Evolutionary conservation across 2,797 vertebrate genomes (phyloP), one percentile per base, ranked within the genome.

Genomic region (Centroberyx gerrardi): DNA sequence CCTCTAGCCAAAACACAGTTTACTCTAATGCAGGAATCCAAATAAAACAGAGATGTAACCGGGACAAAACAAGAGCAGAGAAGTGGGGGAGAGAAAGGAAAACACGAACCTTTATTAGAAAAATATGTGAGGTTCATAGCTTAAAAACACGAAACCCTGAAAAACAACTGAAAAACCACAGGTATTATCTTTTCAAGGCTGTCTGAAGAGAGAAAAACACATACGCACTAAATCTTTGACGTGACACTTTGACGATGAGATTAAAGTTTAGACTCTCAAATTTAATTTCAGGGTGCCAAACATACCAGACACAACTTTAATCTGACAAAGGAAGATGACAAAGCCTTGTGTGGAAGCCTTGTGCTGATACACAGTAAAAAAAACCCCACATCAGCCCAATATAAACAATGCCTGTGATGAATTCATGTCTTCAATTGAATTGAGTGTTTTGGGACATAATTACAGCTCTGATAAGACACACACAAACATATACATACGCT

Each of bases 151-250:
- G 2, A 40, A 40, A 40, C 2, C 38, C 38, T 40, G 38, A 40
- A 40, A 40, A 40, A 40, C 6, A 40, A 10, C 5, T 2, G 38
- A 40, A 27, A 72, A 74, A 78, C 71, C 67, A n/a, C n/a, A 1
- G 40, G 64, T 5, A 71, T 8, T 8, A 40, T 40, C 8, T 8
- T 40, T 40, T 40, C 8, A 10, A 40, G 38, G 38, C 9, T 10
- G 9, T 9, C 38, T 40, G 38, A 40, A 2, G 38, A 40, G 8
- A 40, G 38, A 36, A 48, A 5, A 8, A 5, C 17, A 48, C 44
- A 15, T 14, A 48, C 13, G 15, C 44, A 48, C 44, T 14, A 15
- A 14, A 14, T 13, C 4, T 48, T 4, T 48, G 44, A 48, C 13
- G 14, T 17, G 13, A 48, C 44, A 48, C 44, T 18, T 5, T 49